Percentiles rank a stretch among this genome's conserved stretches.
phyloP scores from a whole-genome alignment of 2,797 vertebrate species.

The Sebastes aleutianus region DNA sequence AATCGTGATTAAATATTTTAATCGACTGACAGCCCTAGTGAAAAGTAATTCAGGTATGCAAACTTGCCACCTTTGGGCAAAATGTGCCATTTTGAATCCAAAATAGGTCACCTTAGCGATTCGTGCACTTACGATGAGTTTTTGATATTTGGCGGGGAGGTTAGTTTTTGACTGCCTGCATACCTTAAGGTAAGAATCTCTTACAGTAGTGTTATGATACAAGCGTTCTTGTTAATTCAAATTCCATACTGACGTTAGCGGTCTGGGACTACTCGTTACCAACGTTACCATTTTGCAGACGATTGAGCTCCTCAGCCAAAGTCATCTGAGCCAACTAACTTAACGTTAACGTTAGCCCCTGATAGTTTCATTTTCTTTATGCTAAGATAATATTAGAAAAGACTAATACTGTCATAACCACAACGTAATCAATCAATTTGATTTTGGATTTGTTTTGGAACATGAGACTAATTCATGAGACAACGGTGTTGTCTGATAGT shows the following conservation, averaged over 20 bases:
- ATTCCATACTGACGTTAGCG: not conserved
- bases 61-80: not conserved
- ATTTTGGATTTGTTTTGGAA: not conserved
- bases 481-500: not conserved
- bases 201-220: not conserved
- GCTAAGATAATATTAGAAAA: not conserved
- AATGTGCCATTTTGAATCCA: not conserved
- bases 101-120: not conserved
- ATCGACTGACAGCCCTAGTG: no score
- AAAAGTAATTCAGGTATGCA: no score
- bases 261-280: not conserved
- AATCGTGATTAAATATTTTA: no score
- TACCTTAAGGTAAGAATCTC: not conserved
- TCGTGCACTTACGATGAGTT: not conserved
- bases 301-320: no score
- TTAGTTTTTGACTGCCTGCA: not conserved
- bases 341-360: not conserved
- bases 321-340: not conserved
- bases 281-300: no score
- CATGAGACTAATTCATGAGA: not conserved
- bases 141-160: not conserved
- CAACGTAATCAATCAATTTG: not conserved
- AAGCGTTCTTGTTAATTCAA: not conserved
- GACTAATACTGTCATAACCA: not conserved
- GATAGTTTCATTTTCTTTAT: not conserved